Evolutionary conservation across 2,888 invertebrate species (phyloP).

Genomic region (Alitta virens): DNA sequence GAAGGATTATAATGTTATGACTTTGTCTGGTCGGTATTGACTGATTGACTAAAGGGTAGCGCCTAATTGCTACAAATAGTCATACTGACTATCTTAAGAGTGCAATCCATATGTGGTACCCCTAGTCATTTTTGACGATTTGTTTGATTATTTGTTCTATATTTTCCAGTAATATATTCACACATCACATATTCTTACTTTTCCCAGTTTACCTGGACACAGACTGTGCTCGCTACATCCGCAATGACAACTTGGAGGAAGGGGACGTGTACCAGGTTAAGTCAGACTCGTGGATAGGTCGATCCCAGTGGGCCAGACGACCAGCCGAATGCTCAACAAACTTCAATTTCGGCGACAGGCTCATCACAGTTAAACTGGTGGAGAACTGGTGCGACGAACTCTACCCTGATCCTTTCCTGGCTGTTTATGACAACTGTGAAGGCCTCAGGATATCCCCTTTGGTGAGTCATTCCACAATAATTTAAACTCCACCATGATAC

Average conservation of each 20-base stretch:
- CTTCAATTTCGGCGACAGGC: constrained; percentile 29
- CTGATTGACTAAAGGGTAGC: too few species aligned
- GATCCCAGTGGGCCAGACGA: constrained; percentile 11
- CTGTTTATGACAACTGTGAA: constrained; percentile 30
- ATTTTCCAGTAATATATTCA: too few species aligned
- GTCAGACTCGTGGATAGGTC: constrained; percentile 24
- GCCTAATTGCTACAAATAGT: too few species aligned
- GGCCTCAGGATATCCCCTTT: constrained; percentile 20
- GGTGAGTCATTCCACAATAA: too few species aligned
- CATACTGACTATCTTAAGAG: too few species aligned
- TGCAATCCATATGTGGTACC: too few species aligned
- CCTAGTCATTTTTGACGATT: too few species aligned
- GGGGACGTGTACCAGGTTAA: constrained; percentile 25
- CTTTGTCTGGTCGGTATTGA: too few species aligned
- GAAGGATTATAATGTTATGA: too few species aligned
- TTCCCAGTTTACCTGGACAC: constrained; percentile 23
- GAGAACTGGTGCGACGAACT: constrained; percentile 25
- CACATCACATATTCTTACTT: too few species aligned
- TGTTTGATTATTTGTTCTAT: too few species aligned
- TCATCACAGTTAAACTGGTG: constrained; percentile 21
- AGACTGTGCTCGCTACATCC: constrained; percentile 6
- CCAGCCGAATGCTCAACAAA: constrained; percentile 28
- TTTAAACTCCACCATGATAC: too few species aligned
- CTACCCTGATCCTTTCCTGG: constrained; percentile 23
- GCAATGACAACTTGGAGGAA: constrained; percentile 26